These are phyloP conservation scores for Mythimna impura DNA, from an alignment of 2,888 invertebrate genomes.

Conservation along the genomic window DNA sequence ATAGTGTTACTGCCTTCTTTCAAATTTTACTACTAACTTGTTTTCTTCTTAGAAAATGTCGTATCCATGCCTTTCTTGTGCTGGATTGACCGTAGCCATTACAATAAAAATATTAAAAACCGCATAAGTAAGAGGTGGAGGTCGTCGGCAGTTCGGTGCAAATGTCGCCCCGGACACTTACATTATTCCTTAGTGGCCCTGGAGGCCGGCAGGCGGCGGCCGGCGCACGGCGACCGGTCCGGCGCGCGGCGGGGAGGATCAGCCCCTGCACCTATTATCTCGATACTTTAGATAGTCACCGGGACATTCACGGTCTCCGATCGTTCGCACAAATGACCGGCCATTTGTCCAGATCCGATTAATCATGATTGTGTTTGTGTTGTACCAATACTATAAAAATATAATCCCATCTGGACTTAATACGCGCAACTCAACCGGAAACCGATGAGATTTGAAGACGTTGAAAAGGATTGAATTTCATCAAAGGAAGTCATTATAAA, in stretches of 20 bases:
- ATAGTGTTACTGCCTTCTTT: no score
- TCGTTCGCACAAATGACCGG: slow-evolving; percentile 88
- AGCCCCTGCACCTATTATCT: slow-evolving; percentile 88
- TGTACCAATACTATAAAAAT: slow-evolving; percentile 82
- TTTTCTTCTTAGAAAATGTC: slow-evolving; percentile 2
- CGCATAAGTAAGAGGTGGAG: slow-evolving; percentile 90
- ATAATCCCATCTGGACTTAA: slow-evolving; percentile 80
- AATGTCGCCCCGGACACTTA: slow-evolving; percentile 90
- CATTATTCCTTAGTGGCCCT: slow-evolving; percentile 86
- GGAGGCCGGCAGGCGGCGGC: slow-evolving; percentile 66
- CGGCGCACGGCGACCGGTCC: slow-evolving; percentile 65
- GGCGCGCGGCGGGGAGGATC: slow-evolving; percentile 59
- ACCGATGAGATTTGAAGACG: slow-evolving; percentile 69
- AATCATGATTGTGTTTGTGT: slow-evolving; percentile 89
- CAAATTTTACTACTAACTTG: no score
- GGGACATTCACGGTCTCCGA: slow-evolving; percentile 84
- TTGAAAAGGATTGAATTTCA: slow-evolving; percentile 84
- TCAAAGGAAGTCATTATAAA: slow-evolving; percentile 83
- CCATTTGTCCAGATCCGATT: slow-evolving; percentile 89
- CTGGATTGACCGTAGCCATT: slow-evolving; percentile 86
- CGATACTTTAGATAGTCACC: slow-evolving; percentile 90
- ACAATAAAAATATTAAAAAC: slow-evolving; percentile 92
- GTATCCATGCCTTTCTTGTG: slow-evolving; percentile 71
- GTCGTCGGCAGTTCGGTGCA: slow-evolving; percentile 90
- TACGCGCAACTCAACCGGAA: slow-evolving; percentile 73